These are phyloP conservation scores for Pyrocephalus nanus DNA, from an alignment of 2,797 vertebrate species.

Conservation along the genomic window DNA sequence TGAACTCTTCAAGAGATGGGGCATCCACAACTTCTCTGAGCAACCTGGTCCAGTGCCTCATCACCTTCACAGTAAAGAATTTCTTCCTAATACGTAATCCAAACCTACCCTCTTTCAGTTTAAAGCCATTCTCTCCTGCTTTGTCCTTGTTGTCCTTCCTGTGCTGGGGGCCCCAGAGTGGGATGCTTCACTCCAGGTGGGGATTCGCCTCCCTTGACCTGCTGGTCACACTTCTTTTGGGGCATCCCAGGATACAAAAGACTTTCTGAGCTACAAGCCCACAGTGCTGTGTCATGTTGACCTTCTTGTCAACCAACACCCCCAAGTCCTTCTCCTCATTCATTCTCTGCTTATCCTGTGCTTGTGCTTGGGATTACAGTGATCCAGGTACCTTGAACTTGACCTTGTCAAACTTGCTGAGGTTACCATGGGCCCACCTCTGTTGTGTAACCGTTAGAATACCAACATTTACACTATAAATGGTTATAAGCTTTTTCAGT, in stretches of 20 bases:
- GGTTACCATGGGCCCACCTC: neutral
- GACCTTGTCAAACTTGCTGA: neutral
- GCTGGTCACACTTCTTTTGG: neutral
- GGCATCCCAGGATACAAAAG: neutral
- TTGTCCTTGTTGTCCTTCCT: neutral
- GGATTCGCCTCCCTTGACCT: neutral
- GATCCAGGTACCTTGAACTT: neutral
- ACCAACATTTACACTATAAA: neutral
- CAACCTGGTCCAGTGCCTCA: neutral
- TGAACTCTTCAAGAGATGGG: neutral
- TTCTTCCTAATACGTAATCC: neutral
- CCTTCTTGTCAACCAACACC: neutral
- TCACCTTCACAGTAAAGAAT: neutral
- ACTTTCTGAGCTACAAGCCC: neutral
- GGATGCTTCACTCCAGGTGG: neutral
- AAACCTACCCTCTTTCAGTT: neutral
- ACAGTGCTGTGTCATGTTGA: neutral
- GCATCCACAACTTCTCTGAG: neutral
- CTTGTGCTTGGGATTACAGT: neutral
- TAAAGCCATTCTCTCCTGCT: neutral
- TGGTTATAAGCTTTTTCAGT: neutral
- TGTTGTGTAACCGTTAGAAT: neutral
- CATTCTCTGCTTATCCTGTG: neutral
- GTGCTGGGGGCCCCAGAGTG: neutral
- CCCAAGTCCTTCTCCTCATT: neutral